Evolutionary conservation across 1,140 invertebrate genomes (phyloP), one percentile per base, ranked within the genome.

Genomic region (Drosophila virilis): DNA sequence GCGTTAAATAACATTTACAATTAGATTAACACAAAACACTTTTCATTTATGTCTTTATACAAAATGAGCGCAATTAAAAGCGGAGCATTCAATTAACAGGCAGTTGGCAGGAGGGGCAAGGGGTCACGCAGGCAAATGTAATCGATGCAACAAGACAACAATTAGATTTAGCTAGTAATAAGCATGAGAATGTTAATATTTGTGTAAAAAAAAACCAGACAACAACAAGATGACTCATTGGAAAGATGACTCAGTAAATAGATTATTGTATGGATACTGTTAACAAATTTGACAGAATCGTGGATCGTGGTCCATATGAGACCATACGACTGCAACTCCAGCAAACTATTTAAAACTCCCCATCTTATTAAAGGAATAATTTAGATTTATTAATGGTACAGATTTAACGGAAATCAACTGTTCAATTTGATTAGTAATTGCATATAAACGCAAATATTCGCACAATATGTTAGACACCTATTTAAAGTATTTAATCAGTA

Each of bases 101-200:
- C 66, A 15, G 46, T 52, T 40, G 66, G 57, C 46, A 38, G 42
- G 50, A 46, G 33, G 5, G 38, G 12, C 13, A 9, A 13, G 38
- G 33, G 61, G 32, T 55, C 69, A 72, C 54, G 64, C 70, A 73
- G 70, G 70, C 54, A 72, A 57, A 50, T 55, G 37, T 40, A 46
- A 68, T 42, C 42, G 15, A 69, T 69, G 71, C 71, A 69, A 60
- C 22, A 60, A 74, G 65, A 69, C 71, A 69, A 73, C 70, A 73
- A 17, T 73, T 58, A 54, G 22, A 52, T 60, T 61, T 40, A 54
- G 40, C 46, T 51, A 60, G 46, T 46, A 73, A 68, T 57, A 69
- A 69, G 71, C 71, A 61, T 69, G 71, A 73, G 17, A 33, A 50
- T 61, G 57, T 60, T 43, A 48, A 48, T 45, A 13, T 64, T 13